phyloP scores from a whole-genome alignment of 35 echinoderm and acorn worm species.

The Ophioderma brevispina region DNA sequence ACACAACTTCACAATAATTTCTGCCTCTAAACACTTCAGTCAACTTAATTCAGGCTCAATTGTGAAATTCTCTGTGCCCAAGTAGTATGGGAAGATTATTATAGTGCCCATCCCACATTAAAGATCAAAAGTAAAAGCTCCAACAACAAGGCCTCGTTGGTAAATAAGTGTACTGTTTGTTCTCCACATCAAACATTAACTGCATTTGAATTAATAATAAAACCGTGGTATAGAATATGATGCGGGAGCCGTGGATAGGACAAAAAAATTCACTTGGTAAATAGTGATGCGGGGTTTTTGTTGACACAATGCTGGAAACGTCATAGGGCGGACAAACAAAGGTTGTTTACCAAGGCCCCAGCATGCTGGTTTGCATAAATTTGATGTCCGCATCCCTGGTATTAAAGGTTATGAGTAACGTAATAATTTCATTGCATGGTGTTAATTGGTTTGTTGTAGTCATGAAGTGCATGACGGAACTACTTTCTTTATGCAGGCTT shows the following conservation, averaged over 20 bases:
- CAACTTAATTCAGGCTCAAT: too few relatives aligned
- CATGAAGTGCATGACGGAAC: neutral
- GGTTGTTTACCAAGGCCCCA: neutral
- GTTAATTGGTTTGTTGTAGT: neutral
- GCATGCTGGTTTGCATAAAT: conserved; percentile 5
- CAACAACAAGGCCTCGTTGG: conserved; percentile 3
- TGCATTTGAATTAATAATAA: conserved; percentile 15
- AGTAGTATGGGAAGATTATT: neutral
- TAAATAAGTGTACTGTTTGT: neutral
- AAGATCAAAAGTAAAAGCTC: conserved; percentile 10
- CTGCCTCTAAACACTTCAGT: too few relatives aligned
- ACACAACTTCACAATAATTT: too few relatives aligned
- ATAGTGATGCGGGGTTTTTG: neutral
- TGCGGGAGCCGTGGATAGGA: neutral
- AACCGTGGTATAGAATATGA: conserved; percentile 10
- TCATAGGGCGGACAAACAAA: conserved; percentile 9
- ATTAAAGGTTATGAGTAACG: conserved; percentile 4
- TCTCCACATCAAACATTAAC: conserved; percentile 2
- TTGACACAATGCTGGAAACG: neutral
- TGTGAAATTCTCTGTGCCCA: too few relatives aligned
- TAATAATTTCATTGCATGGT: conserved; percentile 3
- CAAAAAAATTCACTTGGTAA: conserved; percentile 14
- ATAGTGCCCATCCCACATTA: neutral
- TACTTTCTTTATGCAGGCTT: neutral
- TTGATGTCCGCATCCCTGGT: neutral